A percentile compares a stretch with the other conserved stretches of the same genome.
phyloP scores from a whole-genome alignment of 2,113 vertebrate genomes.

The Philantomba maxwellii region DNA sequence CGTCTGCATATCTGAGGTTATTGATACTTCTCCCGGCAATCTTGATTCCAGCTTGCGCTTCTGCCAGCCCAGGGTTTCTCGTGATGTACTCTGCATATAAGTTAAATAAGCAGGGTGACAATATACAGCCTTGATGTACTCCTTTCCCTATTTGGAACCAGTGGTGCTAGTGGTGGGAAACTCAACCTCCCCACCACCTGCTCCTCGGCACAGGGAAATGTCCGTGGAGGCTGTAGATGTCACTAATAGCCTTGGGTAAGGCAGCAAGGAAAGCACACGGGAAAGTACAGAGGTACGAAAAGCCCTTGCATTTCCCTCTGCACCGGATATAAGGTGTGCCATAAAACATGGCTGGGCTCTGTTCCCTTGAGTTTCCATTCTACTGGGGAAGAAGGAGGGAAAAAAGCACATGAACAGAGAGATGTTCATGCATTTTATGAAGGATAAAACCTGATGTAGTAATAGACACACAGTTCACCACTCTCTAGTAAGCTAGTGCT shows the following conservation, averaged over 20 bases:
- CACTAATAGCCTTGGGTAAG: background rate
- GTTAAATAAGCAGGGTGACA: background rate
- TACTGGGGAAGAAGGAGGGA: background rate
- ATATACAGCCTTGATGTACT: background rate
- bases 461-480: background rate
- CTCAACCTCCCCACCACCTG: no score
- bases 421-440: background rate
- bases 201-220: background rate
- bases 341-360: background rate
- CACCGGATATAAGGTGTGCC: background rate
- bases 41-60: background rate
- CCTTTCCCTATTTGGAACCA: background rate
- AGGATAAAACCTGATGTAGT: background rate
- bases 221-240: background rate
- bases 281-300: background rate
- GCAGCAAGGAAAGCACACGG: background rate
- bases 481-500: background rate
- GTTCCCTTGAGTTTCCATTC: background rate
- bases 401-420: background rate
- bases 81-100: background rate
- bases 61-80: background rate
- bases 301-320: background rate
- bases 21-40: background rate
- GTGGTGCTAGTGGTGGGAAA: background rate
- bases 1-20: background rate